These are phyloP conservation scores for Cylloceria caligata DNA, from an alignment of 2,888 invertebrate genomes.

Conservation along the genomic window DNA sequence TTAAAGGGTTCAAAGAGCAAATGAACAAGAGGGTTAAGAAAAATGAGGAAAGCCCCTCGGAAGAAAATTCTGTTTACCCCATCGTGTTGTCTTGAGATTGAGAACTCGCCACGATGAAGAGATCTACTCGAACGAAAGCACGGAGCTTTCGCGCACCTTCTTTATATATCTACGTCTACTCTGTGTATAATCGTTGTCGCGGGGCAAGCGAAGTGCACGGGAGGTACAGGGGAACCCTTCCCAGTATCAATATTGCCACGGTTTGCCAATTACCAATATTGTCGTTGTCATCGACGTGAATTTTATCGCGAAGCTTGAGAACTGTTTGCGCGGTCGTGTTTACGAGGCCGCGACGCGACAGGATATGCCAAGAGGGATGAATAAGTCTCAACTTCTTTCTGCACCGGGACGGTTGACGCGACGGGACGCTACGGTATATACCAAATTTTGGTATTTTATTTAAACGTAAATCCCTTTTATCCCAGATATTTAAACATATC, in stretches of 20 bases:
- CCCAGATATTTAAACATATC: not conserved
- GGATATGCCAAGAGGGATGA: constrained; percentile 34
- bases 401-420: not conserved
- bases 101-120: constrained; percentile 56
- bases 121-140: constrained; percentile 39
- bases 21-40: not conserved
- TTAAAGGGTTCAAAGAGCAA: constrained; percentile 17
- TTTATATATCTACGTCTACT: constrained; percentile 38
- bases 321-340: constrained; percentile 68
- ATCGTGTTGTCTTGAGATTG: constrained; percentile 54
- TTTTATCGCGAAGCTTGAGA: constrained; percentile 68
- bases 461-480: not conserved
- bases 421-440: not conserved
- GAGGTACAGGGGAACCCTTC: constrained; percentile 53
- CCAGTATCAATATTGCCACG: constrained; percentile 71
- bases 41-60: constrained; percentile 6
- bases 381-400: constrained; percentile 61
- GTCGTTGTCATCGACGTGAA: constrained; percentile 69
- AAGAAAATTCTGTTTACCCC: constrained; percentile 26
- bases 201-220: constrained; percentile 50
- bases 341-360: constrained; percentile 49
- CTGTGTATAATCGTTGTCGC: constrained; percentile 54
- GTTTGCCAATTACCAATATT: constrained; percentile 71
- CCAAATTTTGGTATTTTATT: not conserved
- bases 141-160: constrained; percentile 32